Percentiles rank a stretch among this genome's conserved stretches.
Evolutionary conservation across 2,888 invertebrate genomes (phyloP).

Genomic region (Drepanosiphum platanoidis): DNA sequence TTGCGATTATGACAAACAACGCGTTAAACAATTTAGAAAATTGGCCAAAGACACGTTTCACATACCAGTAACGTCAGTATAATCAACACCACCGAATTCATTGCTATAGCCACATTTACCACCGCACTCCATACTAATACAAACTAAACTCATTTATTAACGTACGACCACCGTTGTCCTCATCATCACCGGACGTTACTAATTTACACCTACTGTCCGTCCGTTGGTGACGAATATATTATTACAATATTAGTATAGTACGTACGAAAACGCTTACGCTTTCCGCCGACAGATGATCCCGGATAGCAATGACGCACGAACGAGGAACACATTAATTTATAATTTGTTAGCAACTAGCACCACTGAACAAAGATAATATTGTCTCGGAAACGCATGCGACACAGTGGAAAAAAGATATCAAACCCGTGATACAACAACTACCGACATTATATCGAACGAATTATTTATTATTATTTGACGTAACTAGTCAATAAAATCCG

Average conservation of each 20-base stretch:
- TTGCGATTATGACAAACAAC: neutral
- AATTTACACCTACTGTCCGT: slow-evolving; percentile 56
- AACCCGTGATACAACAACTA: too few species aligned
- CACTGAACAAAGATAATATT: neutral
- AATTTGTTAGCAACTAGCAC: neutral
- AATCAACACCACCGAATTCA: slow-evolving; percentile 42
- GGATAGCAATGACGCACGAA: slow-evolving; percentile 39
- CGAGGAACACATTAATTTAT: neutral
- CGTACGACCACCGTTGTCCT: slow-evolving; percentile 8
- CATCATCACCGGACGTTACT: slow-evolving; percentile 58
- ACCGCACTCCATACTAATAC: neutral
- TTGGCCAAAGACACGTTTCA: neutral
- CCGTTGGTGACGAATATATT: neutral
- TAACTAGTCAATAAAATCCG: too few species aligned
- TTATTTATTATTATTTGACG: too few species aligned
- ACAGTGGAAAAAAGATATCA: neutral
- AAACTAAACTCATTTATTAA: slow-evolving; percentile 26
- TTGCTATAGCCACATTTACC: slow-evolving; percentile 33
- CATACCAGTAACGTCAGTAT: slow-evolving; percentile 5
- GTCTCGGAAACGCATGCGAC: neutral
- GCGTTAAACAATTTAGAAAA: slow-evolving; percentile 16
- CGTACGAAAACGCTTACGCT: slow-evolving; percentile 24
- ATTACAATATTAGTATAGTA: slow-evolving; percentile 38
- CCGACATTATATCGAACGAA: neutral
- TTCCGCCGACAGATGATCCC: slow-evolving; percentile 26